Evolutionary conservation across 1,140 invertebrate species (phyloP).

Genomic region (Hormaphis cornu): DNA sequence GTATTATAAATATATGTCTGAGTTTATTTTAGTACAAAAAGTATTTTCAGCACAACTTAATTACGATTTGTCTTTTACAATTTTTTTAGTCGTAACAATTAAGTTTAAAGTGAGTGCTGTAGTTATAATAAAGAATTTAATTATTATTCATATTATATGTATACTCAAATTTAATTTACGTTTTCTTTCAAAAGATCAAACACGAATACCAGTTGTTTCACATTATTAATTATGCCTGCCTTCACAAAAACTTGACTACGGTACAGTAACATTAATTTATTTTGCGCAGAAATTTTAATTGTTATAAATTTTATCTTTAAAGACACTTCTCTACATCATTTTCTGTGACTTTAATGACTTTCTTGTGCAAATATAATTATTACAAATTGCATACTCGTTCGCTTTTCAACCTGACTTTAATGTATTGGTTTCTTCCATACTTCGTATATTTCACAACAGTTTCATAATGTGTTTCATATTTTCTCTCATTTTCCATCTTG

Average conservation of each 20-base stretch:
- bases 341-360: not conserved
- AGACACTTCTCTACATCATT: not conserved
- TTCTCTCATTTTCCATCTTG: too few species aligned
- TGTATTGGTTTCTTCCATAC: not conserved
- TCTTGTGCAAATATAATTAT: not conserved
- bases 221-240: not conserved
- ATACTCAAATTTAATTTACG: not conserved
- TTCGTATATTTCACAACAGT: not conserved
- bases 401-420: not conserved
- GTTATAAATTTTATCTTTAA: slow-evolving; percentile 1
- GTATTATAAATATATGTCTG: too few species aligned
- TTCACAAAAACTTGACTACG: not conserved
- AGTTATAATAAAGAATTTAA: too few species aligned
- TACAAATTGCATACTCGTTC: not conserved
- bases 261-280: not conserved
- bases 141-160: not conserved
- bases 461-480: not conserved
- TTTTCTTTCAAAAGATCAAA: not conserved
- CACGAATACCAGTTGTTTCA: not conserved
- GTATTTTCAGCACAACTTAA: too few species aligned
- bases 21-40: too few species aligned
- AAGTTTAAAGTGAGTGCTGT: too few species aligned
- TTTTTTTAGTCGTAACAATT: too few species aligned
- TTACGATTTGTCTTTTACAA: too few species aligned
- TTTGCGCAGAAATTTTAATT: slow-evolving; percentile 15